Evolutionary conservation across 1,140 invertebrate species (phyloP), one percentile per base, ranked within the genome.

Genomic region (Chlorops oryzae): DNA sequence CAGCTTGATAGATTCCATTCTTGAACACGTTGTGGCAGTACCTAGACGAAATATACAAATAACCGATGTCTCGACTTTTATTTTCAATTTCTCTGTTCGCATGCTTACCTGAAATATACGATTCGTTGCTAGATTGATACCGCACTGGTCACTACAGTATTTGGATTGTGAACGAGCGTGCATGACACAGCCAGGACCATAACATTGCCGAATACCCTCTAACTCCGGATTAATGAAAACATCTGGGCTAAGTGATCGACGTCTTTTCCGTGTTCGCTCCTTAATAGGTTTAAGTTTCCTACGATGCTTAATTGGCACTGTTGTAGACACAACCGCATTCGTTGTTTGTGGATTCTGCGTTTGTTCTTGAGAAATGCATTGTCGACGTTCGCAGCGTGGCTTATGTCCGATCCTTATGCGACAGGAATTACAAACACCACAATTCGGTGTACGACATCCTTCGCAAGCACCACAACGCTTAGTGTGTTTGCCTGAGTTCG

Each of bases 141-240:
- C 96, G 73, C 96, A 99, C 49, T 88, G 82, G 57, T 96, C 85
- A 10, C 87, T 92, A 67, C 96, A 99, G 65, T 98, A 99, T 75
- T 98, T 98, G 41, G 92, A 96, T 12, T 84, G 84, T 22, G 78
- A 78, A 7, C 86, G 75, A 0, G 93, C 88, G 48, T 83, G 81
- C 50, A 85, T 80, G 0, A 77, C 79, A 72, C 96, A 99, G 13
- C 83, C 80, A 3, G 92, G 93, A 0, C 95, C 95, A 67, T 88
- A 90, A 71, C 96, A 99, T 58, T 99, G 96, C 5, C 83, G 70
- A 0, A 75, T 73, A 4, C 70, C 70, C 37, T 69, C 62, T 21
- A 72, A 51, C 40, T 78, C 76, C 3, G 76, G 61, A 54, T 75
- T 72, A 15, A 77, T 73, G 27, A 70, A 73, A 28, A 74, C 63